Evolutionary conservation across 1,140 invertebrate genomes (phyloP).

Genomic region (Tetramorium simillimum): DNA sequence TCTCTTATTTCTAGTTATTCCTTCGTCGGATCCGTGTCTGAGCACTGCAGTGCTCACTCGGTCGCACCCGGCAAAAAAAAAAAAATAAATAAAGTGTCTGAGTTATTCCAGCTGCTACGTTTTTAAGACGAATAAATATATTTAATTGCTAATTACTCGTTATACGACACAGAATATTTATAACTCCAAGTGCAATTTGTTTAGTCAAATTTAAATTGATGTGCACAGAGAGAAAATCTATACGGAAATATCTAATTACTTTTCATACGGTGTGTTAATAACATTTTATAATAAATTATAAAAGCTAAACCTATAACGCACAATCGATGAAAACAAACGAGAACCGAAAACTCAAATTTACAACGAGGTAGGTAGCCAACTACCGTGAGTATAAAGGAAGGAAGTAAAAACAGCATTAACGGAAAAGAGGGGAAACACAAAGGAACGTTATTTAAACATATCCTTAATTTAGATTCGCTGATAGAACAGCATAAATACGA

Average conservation of each 20-base stretch:
- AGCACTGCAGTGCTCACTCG: neutral
- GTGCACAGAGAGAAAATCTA: neutral
- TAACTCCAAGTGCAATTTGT: neutral
- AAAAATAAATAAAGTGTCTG: neutral
- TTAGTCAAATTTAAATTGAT: constrained; percentile 5
- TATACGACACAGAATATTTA: neutral
- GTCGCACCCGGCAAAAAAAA: neutral
- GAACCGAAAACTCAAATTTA: neutral
- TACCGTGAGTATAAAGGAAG: neutral
- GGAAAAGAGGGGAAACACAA: neutral
- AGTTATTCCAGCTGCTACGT: neutral
- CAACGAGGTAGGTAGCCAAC: neutral
- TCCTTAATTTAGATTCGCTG: neutral
- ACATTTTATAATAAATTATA: neutral
- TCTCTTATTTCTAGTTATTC: constrained; percentile 24
- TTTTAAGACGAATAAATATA: neutral
- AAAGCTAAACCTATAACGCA: neutral
- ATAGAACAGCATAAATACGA: neutral
- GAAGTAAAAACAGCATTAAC: neutral
- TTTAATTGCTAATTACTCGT: constrained; percentile 23
- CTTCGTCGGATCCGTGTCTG: neutral
- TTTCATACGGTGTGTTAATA: neutral
- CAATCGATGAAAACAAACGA: neutral
- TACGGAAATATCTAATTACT: neutral
- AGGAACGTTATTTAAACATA: neutral